A percentile compares a stretch with the other conserved stretches of the same genome.
phyloP scores from a whole-genome alignment of 92 coral and sea anemone genomes.

The Bergia sp. region DNA sequence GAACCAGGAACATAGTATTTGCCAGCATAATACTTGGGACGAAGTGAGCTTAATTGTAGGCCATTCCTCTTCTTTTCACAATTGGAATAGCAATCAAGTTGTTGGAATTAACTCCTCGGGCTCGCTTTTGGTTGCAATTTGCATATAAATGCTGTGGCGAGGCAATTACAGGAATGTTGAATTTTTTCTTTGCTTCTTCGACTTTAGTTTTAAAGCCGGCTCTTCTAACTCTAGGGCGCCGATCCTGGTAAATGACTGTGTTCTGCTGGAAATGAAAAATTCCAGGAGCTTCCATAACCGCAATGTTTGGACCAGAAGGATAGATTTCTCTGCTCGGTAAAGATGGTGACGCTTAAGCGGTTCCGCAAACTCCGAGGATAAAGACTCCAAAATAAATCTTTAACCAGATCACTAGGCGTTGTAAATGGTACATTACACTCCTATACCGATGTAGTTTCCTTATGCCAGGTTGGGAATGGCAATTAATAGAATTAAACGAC shows the following conservation, averaged over 20 bases:
- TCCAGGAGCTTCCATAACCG: constrained; percentile 16
- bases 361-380: not conserved
- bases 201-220: constrained; percentile 26
- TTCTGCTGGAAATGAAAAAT: constrained; percentile 7
- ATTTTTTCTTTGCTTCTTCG: constrained; percentile 27
- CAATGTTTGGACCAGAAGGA: constrained; percentile 1
- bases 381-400: constrained; percentile 10
- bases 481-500: not conserved
- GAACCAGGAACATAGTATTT: too few species aligned
- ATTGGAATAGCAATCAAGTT: constrained; percentile 34
- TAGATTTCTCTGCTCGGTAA: constrained; percentile 1
- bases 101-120: constrained; percentile 10
- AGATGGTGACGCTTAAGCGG: constrained; percentile 17
- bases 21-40: constrained; percentile 21
- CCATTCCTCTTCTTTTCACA: not conserved
- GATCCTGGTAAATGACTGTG: not conserved
- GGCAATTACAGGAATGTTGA: constrained; percentile 11
- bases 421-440: constrained; percentile 9
- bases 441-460: not conserved
- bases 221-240: constrained; percentile 20
- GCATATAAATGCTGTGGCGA: constrained; percentile 23
- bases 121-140: constrained; percentile 1
- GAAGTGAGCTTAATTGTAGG: constrained; percentile 18
- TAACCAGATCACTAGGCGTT: not conserved
- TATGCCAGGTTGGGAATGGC: not conserved